Evolutionary conservation across 2,113 vertebrate genomes (phyloP).

Genomic region (Nibea albiflora): DNA sequence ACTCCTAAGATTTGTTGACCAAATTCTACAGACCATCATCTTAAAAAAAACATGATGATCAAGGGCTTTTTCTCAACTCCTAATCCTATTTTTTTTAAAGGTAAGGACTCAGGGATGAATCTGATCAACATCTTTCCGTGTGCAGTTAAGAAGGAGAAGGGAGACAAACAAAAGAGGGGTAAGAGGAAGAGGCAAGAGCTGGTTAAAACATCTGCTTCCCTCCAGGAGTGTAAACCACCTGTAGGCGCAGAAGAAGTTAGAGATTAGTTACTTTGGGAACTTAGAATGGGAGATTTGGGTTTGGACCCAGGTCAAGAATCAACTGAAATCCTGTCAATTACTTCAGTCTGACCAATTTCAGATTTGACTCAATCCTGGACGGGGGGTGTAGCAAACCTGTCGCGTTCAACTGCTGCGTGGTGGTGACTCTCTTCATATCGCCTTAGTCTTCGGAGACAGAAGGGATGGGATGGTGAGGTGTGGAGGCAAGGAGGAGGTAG

Average conservation of each 20-base stretch:
- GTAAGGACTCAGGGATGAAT: not conserved
- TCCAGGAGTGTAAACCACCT: slow-evolving; percentile 43
- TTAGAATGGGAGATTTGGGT: slow-evolving; percentile 16
- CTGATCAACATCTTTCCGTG: slow-evolving; percentile 37
- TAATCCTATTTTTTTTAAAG: not conserved
- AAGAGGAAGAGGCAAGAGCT: slow-evolving; percentile 1
- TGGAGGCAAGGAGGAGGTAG: slow-evolving; percentile 70
- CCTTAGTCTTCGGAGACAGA: slow-evolving; percentile 91
- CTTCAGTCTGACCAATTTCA: slow-evolving; percentile 18
- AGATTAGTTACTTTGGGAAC: slow-evolving; percentile 20
- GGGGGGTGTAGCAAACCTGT: slow-evolving; percentile 91
- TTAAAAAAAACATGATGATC: not conserved
- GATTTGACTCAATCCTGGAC: slow-evolving; percentile 39
- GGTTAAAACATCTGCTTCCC: slow-evolving; percentile 25
- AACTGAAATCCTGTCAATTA: slow-evolving; percentile 45
- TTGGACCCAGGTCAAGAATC: slow-evolving; percentile 16
- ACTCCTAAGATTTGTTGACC: slow-evolving; percentile 20
- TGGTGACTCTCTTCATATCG: slow-evolving; percentile 90
- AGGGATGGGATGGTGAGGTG: slow-evolving; percentile 80
- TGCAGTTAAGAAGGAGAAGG: slow-evolving; percentile 5
- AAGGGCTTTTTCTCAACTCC: not conserved
- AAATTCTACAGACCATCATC: not conserved
- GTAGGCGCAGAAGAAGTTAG: slow-evolving; percentile 50
- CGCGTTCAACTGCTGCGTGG: slow-evolving; percentile 86
- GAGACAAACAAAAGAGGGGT: slow-evolving; percentile 1